Conservation (phyloP, 35 echinoderm and acorn worm species). For the Hemicentrotus pulcherrimus region DNA sequence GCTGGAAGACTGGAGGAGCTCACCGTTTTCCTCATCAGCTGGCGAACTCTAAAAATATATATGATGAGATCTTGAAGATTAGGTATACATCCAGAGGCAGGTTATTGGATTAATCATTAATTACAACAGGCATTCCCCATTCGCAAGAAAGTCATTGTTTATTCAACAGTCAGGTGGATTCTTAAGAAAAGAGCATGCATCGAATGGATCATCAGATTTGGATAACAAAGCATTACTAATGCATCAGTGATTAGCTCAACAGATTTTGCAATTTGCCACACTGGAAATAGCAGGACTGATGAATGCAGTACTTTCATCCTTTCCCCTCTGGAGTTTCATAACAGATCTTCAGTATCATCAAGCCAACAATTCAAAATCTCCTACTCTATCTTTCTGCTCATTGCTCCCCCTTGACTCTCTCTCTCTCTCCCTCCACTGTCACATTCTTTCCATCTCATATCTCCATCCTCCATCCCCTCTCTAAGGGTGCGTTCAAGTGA, state of each 20-base stretch:
- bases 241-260: background rate
- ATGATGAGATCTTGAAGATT: background rate
- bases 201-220: background rate
- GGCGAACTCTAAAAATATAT: background rate
- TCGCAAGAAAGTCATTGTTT: background rate
- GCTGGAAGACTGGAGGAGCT: constrained; percentile 47
- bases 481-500: too few species aligned
- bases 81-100: background rate
- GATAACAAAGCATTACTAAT: background rate
- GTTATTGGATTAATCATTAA: background rate
- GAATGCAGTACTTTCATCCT: background rate
- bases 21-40: constrained; percentile 21
- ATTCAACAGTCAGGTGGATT: constrained; percentile 17
- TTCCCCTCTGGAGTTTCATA: background rate
- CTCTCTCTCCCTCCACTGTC: too few species aligned
- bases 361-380: background rate
- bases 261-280: background rate
- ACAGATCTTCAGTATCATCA: background rate
- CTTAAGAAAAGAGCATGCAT: background rate
- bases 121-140: background rate
- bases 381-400: background rate
- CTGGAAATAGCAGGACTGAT: background rate
- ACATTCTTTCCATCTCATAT: too few species aligned
- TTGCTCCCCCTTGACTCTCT: background rate
- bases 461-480: too few species aligned